phyloP scores from a whole-genome alignment of 2,888 invertebrate genomes.

The Galeruca laticollis region DNA sequence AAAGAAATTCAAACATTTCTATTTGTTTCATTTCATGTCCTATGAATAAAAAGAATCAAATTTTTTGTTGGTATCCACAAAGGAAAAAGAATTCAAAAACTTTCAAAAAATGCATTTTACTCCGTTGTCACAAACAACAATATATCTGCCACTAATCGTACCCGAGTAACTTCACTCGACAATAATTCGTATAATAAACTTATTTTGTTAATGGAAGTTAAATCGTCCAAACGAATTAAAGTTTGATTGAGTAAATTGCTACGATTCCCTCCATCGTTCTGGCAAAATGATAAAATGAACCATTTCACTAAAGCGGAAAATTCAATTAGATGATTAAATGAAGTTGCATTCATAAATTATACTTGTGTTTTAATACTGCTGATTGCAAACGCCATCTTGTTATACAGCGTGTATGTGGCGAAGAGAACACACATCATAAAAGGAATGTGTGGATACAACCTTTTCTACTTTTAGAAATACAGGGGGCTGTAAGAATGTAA shows the following conservation, averaged over 20 bases:
- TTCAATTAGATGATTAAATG: constrained; percentile 54
- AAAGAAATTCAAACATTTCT: too few species aligned
- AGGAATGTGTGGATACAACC: too few species aligned
- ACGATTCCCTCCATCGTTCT: constrained; percentile 38
- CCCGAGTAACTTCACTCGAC: constrained; percentile 19
- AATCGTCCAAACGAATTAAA: constrained; percentile 57
- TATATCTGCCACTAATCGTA: constrained; percentile 22
- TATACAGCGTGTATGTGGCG: background rate
- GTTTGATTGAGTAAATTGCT: constrained; percentile 57
- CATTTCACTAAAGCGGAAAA: constrained; percentile 47
- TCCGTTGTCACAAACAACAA: constrained; percentile 22
- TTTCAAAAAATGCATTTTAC: background rate
- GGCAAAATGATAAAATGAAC: constrained; percentile 48
- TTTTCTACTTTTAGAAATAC: too few species aligned
- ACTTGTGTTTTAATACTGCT: constrained; percentile 39
- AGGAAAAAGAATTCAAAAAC: background rate
- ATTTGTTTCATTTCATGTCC: too few species aligned
- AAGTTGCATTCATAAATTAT: constrained; percentile 49
- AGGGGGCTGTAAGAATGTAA: too few species aligned
- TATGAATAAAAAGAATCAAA: too few species aligned
- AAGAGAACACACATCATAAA: background rate
- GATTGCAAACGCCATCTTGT: constrained; percentile 36
- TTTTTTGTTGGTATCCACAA: background rate
- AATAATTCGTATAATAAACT: constrained; percentile 31
- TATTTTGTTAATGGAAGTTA: constrained; percentile 55